Evolutionary conservation across 2,113 vertebrate genomes (phyloP).

Genomic region (Thinocorus orbignyianus): DNA sequence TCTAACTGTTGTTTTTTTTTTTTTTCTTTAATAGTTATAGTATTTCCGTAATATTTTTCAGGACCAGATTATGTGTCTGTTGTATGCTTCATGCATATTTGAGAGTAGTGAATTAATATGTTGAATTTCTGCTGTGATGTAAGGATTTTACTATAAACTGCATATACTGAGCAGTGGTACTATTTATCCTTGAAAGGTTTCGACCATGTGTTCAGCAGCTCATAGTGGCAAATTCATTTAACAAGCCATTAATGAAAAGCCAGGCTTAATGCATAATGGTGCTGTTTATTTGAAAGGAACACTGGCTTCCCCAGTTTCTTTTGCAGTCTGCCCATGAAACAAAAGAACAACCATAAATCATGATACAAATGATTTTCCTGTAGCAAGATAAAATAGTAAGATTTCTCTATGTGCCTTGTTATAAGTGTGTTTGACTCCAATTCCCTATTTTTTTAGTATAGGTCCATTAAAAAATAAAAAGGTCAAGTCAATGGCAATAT

Average conservation of each 20-base stretch:
- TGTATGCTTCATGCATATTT: conserved; percentile 11
- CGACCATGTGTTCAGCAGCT: background rate
- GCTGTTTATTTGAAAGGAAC: conserved; percentile 46
- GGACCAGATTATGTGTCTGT: conserved; percentile 40
- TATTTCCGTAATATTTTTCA: conserved; percentile 33
- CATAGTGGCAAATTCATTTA: background rate
- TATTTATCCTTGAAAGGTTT: background rate
- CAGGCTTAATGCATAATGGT: background rate
- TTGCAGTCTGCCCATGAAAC: conserved; percentile 40
- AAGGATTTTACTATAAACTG: background rate
- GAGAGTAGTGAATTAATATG: background rate
- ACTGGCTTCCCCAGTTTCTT: conserved; percentile 50
- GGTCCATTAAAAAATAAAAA: background rate
- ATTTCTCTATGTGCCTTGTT: background rate
- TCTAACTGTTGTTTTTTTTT: background rate
- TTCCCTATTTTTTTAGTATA: background rate
- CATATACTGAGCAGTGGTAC: background rate
- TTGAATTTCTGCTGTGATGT: conserved; percentile 31
- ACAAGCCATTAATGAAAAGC: background rate
- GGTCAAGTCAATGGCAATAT: background rate
- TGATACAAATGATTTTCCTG: background rate
- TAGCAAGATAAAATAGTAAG: background rate
- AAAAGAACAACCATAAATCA: conserved; percentile 49
- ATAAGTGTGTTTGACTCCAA: conserved; percentile 1
- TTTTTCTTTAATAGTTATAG: background rate